Percentiles rank a stretch among this genome's conserved stretches.
phyloP scores from a whole-genome alignment of 2,888 invertebrate species.

The Frankliniella fusca region DNA sequence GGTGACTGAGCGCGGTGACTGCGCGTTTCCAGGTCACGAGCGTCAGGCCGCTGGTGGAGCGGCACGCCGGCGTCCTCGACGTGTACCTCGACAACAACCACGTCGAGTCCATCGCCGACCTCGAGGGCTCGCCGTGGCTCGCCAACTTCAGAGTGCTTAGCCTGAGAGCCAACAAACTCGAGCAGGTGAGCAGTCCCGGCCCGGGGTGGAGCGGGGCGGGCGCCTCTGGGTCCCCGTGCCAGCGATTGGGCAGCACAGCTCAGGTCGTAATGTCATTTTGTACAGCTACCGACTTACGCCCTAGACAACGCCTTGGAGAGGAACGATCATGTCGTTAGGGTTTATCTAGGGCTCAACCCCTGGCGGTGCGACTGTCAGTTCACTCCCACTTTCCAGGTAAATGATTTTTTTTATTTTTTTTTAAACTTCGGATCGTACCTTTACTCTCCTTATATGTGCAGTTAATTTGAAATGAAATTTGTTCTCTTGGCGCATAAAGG shows the following conservation, averaged over 20 bases:
- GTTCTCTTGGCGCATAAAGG: constrained; percentile 43
- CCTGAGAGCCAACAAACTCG: constrained; percentile 65
- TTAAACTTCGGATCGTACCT: too few relatives aligned
- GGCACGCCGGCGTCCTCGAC: constrained; percentile 65
- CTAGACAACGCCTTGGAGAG: constrained; percentile 71
- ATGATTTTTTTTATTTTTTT: too few relatives aligned
- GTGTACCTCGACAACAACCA: constrained; percentile 73
- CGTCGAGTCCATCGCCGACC: constrained; percentile 60
- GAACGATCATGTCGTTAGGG: constrained; percentile 64
- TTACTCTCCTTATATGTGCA: too few relatives aligned
- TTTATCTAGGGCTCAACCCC: constrained; percentile 71
- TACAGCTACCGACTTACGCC: constrained; percentile 73
- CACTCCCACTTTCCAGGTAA: constrained; percentile 69
- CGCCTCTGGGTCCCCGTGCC: not conserved
- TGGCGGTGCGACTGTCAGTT: constrained; percentile 81
- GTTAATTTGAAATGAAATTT: too few relatives aligned
- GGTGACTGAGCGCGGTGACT: too few relatives aligned
- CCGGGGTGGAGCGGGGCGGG: not conserved
- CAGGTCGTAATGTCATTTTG: constrained; percentile 39
- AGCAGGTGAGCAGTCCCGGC: constrained; percentile 54
- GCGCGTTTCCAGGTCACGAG: constrained; percentile 55
- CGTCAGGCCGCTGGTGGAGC: constrained; percentile 59
- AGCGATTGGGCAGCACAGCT: too few relatives aligned
- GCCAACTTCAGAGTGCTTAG: constrained; percentile 72
- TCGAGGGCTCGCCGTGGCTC: constrained; percentile 77